Base-by-base conservation (phyloP, 2,113 vertebrate genomes). In the Oryzias curvinotus region DNA sequence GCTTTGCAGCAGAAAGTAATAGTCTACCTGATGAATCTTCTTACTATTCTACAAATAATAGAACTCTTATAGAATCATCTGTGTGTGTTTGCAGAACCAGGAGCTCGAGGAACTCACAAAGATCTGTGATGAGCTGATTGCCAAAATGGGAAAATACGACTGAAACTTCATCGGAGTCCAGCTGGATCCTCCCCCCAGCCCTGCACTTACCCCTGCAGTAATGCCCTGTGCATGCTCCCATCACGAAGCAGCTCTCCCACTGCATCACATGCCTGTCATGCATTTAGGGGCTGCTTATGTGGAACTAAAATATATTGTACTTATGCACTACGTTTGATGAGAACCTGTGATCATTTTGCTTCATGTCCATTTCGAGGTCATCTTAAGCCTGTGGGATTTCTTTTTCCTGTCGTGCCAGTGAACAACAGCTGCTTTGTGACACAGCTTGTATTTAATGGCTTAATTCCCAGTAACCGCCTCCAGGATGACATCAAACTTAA, bases 41-140 rank as follows among this genome's bases (percentile, higher is more conserved):
- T 18, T 14, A 23, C 19, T 25, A 2, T 55, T 19, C 53, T 25
- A 25, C 0, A 60, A 36, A 36, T 36, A 36, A 48, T 62, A 47
- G 16, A 41, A 48, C 58, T 53, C 43, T 10, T n/a, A 18, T 25
- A 58, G 14, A 8, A 23, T 18, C 36, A 28, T 21, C 45, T 10
- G 49, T 36, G 26, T 60, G 17, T 68, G 47, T 43, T 90, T 85
- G 57, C 89, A 99, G 97, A 98, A 95, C 87, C 94, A 97, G 87
- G 97, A 98, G 85, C 98, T 97, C 0, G 97, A 98, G 88, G 97
- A 98, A 78, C 93, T 99, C 81, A 97, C 97, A 7, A 99, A 99
- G 92, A 99, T 99, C 87, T 99, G 97, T 0, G 97, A 99, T 0
- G 97, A 99, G 90, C 93, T 98, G 82, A 99, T 99, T 16, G 95